Conservation (phyloP, 2,888 invertebrate genomes). For the Drosophila trichaetosa region DNA sequence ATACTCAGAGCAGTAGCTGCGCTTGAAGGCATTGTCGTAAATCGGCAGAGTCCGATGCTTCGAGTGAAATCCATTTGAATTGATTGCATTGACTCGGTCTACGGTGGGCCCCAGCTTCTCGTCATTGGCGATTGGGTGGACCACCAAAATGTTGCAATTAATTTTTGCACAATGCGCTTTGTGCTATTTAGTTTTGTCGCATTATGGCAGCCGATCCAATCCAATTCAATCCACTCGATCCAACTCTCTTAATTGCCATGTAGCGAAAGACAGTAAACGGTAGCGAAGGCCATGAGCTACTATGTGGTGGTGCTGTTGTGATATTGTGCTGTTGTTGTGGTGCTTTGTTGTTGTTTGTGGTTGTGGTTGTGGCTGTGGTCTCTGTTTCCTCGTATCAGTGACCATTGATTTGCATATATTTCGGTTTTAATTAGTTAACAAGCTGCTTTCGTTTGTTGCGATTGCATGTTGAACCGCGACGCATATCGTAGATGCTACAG, state of each 20-base stretch:
- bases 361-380: constrained; percentile 10
- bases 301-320: constrained; percentile 1
- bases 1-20: constrained; percentile 17
- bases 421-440: constrained; percentile 84
- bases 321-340: not conserved
- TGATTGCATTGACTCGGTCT: constrained; percentile 59
- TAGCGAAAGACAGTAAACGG: constrained; percentile 34
- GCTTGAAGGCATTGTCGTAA: constrained; percentile 64
- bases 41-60: constrained; percentile 64
- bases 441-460: constrained; percentile 81
- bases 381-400: constrained; percentile 41
- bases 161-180: constrained; percentile 77
- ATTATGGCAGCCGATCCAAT: constrained; percentile 51
- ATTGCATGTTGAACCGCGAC: constrained; percentile 82
- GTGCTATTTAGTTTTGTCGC: constrained; percentile 70
- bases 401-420: constrained; percentile 84
- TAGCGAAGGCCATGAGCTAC: constrained; percentile 31
- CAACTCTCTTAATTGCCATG: constrained; percentile 45
- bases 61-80: constrained; percentile 73
- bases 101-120: constrained; percentile 8
- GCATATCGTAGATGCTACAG: constrained; percentile 77
- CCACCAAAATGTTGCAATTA: constrained; percentile 84
- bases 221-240: constrained; percentile 6
- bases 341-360: not conserved
- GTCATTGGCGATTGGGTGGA: constrained; percentile 47